Conservation (phyloP, 2,888 invertebrate genomes). For the Chrysopilus asiliformis region DNA sequence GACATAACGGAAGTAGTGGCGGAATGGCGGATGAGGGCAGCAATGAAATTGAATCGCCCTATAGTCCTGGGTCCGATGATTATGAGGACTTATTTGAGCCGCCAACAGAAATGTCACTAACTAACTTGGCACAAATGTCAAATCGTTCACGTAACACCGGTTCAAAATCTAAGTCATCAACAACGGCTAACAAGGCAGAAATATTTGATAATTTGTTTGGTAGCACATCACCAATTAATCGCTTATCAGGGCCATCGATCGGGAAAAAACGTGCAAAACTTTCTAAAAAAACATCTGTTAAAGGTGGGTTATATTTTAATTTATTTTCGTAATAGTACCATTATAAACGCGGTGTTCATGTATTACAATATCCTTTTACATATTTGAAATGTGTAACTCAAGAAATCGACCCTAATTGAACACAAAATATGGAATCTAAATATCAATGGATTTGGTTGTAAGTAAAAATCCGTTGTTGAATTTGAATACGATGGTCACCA, state of each 20-base stretch:
- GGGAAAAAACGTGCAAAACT: slow-evolving; percentile 17
- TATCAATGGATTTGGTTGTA: too few relatives aligned
- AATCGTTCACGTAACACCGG: slow-evolving; percentile 2
- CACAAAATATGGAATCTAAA: too few relatives aligned
- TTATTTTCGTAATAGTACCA: too few relatives aligned
- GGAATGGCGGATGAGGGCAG: slow-evolving; percentile 38
- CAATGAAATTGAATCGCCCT: slow-evolving; percentile 69
- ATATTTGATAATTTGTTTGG: slow-evolving; percentile 54
- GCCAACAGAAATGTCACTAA: slow-evolving; percentile 35
- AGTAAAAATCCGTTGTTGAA: too few relatives aligned
- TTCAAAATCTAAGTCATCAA: neutral
- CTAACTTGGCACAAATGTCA: slow-evolving; percentile 9
- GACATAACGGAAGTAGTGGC: slow-evolving; percentile 18
- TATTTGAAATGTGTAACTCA: too few relatives aligned
- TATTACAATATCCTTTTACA: too few relatives aligned
- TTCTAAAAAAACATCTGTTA: slow-evolving; percentile 24
- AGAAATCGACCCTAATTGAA: too few relatives aligned
- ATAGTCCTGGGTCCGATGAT: slow-evolving; percentile 79
- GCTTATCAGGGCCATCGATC: slow-evolving; percentile 18
- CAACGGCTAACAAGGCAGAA: slow-evolving; percentile 25
- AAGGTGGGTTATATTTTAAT: slow-evolving; percentile 35
- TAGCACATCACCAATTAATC: slow-evolving; percentile 37
- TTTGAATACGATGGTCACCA: too few relatives aligned
- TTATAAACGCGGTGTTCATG: too few relatives aligned
- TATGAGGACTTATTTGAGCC: slow-evolving; percentile 80